A percentile compares a stretch with the other conserved stretches of the same genome.
Evolutionary conservation across 1,140 invertebrate species (phyloP).

Genomic region (Notospermus geniculatus): DNA sequence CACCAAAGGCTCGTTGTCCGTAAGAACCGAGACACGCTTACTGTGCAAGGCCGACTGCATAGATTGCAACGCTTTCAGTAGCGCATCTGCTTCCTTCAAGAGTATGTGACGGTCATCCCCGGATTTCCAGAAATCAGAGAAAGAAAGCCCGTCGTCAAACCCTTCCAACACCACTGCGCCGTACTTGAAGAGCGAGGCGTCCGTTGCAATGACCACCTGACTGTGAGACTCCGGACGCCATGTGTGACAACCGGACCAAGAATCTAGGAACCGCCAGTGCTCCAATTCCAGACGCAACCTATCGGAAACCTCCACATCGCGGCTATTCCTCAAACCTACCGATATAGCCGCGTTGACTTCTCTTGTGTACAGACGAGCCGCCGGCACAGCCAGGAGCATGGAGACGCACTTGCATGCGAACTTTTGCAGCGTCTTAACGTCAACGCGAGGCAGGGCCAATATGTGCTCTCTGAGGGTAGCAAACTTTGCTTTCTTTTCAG

Average conservation of each 20-base stretch:
- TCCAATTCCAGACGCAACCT: slow-evolving; percentile 16
- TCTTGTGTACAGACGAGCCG: slow-evolving; percentile 12
- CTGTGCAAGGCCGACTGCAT: too few species aligned
- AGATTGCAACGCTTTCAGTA: too few species aligned
- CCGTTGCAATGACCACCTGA: slow-evolving; percentile 3
- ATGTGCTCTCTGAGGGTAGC: slow-evolving; percentile 15
- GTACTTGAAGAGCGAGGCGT: slow-evolving; percentile 12
- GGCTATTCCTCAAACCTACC: slow-evolving; percentile 6
- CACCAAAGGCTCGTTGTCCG: too few species aligned
- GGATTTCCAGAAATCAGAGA: too few species aligned
- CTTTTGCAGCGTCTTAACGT: slow-evolving; percentile 17
- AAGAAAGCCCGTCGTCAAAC: too few species aligned
- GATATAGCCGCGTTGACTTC: slow-evolving; percentile 18
- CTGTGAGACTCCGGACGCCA: slow-evolving; percentile 8
- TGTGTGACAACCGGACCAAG: slow-evolving; percentile 9
- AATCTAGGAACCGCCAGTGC: slow-evolving; percentile 16
- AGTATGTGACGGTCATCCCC: too few species aligned
- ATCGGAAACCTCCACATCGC: not conserved
- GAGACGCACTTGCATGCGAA: slow-evolving; percentile 22
- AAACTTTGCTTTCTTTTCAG: slow-evolving; percentile 18
- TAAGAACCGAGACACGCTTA: too few species aligned
- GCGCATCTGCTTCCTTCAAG: too few species aligned
- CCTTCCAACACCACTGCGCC: slow-evolving; percentile 7
- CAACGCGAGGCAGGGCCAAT: not conserved
- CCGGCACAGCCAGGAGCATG: slow-evolving; percentile 13